Evolutionary conservation across 2,797 vertebrate genomes (phyloP).

Genomic region (Lates japonicus): DNA sequence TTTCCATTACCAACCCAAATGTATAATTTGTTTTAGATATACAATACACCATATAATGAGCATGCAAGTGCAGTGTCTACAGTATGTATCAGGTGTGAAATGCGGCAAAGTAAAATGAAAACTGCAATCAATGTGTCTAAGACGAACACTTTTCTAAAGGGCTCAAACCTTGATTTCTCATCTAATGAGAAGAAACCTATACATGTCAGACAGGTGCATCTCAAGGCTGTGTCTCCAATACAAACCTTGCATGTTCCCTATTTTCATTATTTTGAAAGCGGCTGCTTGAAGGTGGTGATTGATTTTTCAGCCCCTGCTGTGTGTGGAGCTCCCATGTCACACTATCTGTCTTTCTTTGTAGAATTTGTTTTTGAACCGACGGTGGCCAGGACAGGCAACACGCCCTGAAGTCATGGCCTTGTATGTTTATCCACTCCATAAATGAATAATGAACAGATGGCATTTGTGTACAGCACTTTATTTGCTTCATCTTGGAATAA

Average conservation of each 20-base stretch:
- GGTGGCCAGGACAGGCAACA: conserved; percentile 18
- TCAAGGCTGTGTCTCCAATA: conserved; percentile 10
- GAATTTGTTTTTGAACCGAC: conserved; percentile 43
- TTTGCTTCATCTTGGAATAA: background rate
- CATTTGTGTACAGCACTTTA: conserved; percentile 8
- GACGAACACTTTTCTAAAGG: background rate
- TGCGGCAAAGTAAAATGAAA: background rate
- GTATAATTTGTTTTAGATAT: background rate
- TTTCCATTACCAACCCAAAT: background rate
- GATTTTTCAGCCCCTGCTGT: conserved; percentile 47
- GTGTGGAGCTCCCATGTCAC: conserved; percentile 32
- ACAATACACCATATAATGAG: background rate
- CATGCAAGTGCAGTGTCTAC: background rate
- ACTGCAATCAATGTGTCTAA: conserved; percentile 1
- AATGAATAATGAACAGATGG: conserved; percentile 47
- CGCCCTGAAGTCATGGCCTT: conserved; percentile 33
- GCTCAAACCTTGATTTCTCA: conserved; percentile 17
- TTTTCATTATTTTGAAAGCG: conserved; percentile 54
- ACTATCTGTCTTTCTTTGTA: conserved; percentile 39
- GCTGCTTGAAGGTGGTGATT: conserved; percentile 45
- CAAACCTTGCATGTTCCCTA: conserved; percentile 16
- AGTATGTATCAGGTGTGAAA: background rate
- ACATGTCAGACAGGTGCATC: conserved; percentile 16
- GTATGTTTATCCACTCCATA: conserved; percentile 33
- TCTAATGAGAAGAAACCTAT: background rate